A percentile compares a stretch with the other conserved stretches of the same genome.
phyloP scores from a whole-genome alignment of 2,797 vertebrate species.

The Paedocypris micromegethes region DNA sequence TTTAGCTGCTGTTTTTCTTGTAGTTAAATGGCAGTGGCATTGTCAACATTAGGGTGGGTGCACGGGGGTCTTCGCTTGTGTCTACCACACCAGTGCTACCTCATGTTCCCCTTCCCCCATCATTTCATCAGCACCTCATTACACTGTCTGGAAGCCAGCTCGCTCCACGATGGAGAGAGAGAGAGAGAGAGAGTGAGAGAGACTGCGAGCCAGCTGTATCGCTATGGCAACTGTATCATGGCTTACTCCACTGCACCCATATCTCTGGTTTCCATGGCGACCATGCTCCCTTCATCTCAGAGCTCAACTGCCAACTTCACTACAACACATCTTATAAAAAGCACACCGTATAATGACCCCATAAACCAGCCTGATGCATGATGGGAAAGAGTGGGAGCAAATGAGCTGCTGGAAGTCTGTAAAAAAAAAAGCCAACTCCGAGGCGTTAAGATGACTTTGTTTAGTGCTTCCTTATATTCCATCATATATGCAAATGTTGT shows the following conservation, averaged over 20 bases:
- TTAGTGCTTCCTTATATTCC: background rate
- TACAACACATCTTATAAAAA: constrained; percentile 24
- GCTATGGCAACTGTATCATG: constrained; percentile 53
- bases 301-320: constrained; percentile 19
- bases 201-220: constrained; percentile 28
- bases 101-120: constrained; percentile 34
- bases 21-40: constrained; percentile 1
- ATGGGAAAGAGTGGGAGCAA: constrained; percentile 10
- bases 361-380: constrained; percentile 4
- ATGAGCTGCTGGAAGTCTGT: background rate
- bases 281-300: constrained; percentile 36
- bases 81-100: constrained; percentile 18
- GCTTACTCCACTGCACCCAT: constrained; percentile 43
- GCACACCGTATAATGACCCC: constrained; percentile 31
- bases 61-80: constrained; percentile 17
- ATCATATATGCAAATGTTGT: constrained; percentile 4
- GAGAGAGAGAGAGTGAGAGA: background rate
- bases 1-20: constrained; percentile 2
- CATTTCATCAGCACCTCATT: constrained; percentile 47
- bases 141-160: constrained; percentile 45
- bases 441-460: background rate
- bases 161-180: constrained; percentile 11
- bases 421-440: background rate
- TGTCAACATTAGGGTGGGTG: background rate
- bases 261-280: constrained; percentile 49